Percentiles rank a stretch among this genome's conserved stretches.
Conservation (phyloP, 2,888 invertebrate genomes). For the Pyrgus malvae region DNA sequence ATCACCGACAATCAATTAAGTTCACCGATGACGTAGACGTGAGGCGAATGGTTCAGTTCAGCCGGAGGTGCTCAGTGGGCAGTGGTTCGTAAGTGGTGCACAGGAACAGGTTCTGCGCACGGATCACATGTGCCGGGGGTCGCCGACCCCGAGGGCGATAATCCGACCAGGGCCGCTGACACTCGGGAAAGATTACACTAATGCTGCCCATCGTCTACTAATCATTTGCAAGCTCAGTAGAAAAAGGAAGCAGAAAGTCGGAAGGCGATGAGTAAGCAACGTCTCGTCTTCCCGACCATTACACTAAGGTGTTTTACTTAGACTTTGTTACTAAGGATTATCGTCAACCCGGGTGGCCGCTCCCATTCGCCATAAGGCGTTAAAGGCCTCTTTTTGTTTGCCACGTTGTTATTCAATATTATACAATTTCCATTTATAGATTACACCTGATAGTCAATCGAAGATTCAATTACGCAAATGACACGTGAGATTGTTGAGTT, state of each 20-base stretch:
- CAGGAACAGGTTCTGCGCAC: constrained; percentile 70
- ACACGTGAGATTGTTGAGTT: neutral
- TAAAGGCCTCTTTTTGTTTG: neutral
- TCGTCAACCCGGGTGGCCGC: neutral
- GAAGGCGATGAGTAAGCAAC: neutral
- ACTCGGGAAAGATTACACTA: constrained; percentile 41
- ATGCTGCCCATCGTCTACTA: constrained; percentile 36
- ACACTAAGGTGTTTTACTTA: neutral
- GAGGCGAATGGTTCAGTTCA: constrained; percentile 36
- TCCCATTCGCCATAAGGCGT: neutral
- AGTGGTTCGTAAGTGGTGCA: constrained; percentile 58
- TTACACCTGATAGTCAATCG: neutral
- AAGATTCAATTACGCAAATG: neutral
- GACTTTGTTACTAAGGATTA: neutral
- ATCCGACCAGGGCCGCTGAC: constrained; percentile 55
- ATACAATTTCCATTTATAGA: neutral
- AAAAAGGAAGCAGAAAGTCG: constrained; percentile 1
- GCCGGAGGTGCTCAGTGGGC: constrained; percentile 41
- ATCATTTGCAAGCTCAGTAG: constrained; percentile 30
- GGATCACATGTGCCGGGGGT: constrained; percentile 68
- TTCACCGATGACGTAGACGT: constrained; percentile 33
- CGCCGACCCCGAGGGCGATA: constrained; percentile 65
- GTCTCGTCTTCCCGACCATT: neutral
- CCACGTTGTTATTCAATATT: neutral
- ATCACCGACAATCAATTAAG: too few species aligned